phyloP scores from a whole-genome alignment of 2,888 invertebrate genomes.

The Charanyca ferruginea region DNA sequence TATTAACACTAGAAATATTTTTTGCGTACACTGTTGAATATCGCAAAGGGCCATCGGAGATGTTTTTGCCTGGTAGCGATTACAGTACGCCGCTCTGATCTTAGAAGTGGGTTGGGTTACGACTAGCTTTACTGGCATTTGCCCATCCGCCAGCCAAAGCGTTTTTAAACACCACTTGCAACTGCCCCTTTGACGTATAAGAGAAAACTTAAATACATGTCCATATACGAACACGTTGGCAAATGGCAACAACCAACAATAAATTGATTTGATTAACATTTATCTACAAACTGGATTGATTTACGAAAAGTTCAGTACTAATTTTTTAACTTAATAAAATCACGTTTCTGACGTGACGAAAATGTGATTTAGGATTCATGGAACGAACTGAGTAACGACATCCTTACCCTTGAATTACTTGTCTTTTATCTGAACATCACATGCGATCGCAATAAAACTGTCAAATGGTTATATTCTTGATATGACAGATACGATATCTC shows the following conservation, averaged over 20 bases:
- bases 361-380: conserved; percentile 53
- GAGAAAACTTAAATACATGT: conserved; percentile 68
- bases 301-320: conserved; percentile 34
- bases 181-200: conserved; percentile 70
- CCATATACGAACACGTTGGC: conserved; percentile 67
- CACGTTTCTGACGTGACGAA: conserved; percentile 55
- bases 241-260: conserved; percentile 47
- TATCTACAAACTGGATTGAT: no score
- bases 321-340: conserved; percentile 15
- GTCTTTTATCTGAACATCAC: conserved; percentile 80
- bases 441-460: conserved; percentile 87
- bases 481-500: conserved; percentile 88
- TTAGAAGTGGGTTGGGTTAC: conserved; percentile 79
- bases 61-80: conserved; percentile 83
- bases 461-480: conserved; percentile 84
- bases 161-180: conserved; percentile 73
- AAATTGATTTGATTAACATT: conserved; percentile 30
- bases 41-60: conserved; percentile 53
- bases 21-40: conserved; percentile 71
- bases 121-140: conserved; percentile 79
- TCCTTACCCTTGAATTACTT: conserved; percentile 71
- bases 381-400: conserved; percentile 64
- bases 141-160: conserved; percentile 65
- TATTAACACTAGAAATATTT: conserved; percentile 13
- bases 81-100: conserved; percentile 76